Conservation (phyloP, 2,888 invertebrate species). For the Idaea dimidiata region DNA sequence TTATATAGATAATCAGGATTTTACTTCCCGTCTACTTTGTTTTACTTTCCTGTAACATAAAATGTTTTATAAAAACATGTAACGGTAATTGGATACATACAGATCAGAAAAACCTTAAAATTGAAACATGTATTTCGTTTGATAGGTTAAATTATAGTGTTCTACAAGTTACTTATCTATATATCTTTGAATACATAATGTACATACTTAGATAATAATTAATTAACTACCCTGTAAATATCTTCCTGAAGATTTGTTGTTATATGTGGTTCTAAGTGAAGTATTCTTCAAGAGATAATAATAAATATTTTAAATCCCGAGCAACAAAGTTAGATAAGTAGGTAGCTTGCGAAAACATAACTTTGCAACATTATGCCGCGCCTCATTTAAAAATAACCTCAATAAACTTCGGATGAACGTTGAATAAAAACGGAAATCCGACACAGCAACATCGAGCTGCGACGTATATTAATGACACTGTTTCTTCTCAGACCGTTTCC, state of each 20-base stretch:
- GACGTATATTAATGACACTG: conserved; percentile 67
- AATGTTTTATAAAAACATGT: no score
- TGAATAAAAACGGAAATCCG: conserved; percentile 40
- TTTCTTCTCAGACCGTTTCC: conserved; percentile 64
- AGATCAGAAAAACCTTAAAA: no score
- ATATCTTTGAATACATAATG: no score
- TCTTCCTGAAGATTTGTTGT: background rate
- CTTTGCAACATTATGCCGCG: conserved; percentile 16
- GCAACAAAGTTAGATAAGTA: background rate
- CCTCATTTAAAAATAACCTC: conserved; percentile 16
- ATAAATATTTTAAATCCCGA: background rate
- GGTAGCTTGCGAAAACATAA: conserved; percentile 9
- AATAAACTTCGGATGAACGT: conserved; percentile 38
- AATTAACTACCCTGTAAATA: background rate
- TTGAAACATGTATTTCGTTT: no score
- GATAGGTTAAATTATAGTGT: no score
- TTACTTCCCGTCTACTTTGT: no score
- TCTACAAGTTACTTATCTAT: no score
- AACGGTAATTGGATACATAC: no score
- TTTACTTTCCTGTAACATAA: no score
- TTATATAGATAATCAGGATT: no score
- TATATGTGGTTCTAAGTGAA: background rate
- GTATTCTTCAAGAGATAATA: background rate
- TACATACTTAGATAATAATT: no score
- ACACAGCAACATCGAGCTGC: conserved; percentile 42